Percentiles rank a stretch among this genome's conserved stretches.
Evolutionary conservation across 92 coral and sea anemone species (phyloP).

Genomic region (Desmophyllum pertusum): DNA sequence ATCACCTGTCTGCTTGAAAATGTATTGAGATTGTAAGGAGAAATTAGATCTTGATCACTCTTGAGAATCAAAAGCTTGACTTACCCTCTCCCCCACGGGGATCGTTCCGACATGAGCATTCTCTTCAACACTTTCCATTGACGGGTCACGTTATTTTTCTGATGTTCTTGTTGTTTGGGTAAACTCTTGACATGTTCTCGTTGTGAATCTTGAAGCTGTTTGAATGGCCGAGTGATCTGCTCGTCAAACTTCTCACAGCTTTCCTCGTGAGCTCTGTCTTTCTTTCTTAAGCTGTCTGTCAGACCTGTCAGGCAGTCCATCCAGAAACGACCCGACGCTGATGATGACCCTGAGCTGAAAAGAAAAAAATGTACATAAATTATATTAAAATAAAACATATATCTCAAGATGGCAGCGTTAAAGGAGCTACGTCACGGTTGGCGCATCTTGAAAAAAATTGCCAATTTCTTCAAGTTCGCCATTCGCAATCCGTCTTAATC

Average conservation of each 20-base stretch:
- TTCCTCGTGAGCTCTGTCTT: slow-evolving; percentile 62
- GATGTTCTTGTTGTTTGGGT: slow-evolving; percentile 49
- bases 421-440: too few species aligned
- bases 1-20: not conserved
- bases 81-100: slow-evolving; percentile 89
- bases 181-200: slow-evolving; percentile 51
- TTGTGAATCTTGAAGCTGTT: slow-evolving; percentile 68
- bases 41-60: not conserved
- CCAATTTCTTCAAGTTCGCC: too few species aligned
- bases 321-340: slow-evolving; percentile 96
- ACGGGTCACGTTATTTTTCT: slow-evolving; percentile 40
- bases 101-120: slow-evolving; percentile 80
- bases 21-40: not conserved
- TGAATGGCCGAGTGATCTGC: slow-evolving; percentile 55
- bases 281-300: slow-evolving; percentile 59
- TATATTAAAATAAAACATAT: too few species aligned
- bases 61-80: not conserved
- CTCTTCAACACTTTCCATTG: slow-evolving; percentile 87
- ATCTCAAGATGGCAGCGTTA: too few species aligned
- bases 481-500: too few species aligned
- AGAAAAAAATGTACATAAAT: not conserved
- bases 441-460: too few species aligned
- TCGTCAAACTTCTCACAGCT: slow-evolving; percentile 72
- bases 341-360: slow-evolving; percentile 76
- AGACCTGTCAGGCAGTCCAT: slow-evolving; percentile 96